Conservation (phyloP, 2,797 vertebrate genomes). For the Xerus rutilus region DNA sequence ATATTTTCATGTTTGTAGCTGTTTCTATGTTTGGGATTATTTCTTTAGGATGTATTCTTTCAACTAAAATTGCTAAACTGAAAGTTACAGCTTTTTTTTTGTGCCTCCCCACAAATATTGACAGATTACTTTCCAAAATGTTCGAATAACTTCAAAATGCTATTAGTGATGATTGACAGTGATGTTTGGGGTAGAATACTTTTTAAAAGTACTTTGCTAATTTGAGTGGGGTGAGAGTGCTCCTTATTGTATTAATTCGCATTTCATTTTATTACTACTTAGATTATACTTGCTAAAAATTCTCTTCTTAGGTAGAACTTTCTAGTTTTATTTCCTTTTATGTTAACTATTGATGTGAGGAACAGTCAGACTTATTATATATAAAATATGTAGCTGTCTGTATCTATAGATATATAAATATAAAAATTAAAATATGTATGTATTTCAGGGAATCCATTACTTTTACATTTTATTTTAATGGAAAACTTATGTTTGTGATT, state of each 20-base stretch:
- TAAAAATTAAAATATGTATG: constrained; percentile 4
- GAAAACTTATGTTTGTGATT: constrained; percentile 65
- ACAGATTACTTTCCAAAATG: constrained; percentile 39
- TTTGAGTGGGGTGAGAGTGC: not conserved
- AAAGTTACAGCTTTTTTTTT: constrained; percentile 41
- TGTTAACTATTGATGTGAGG: constrained; percentile 34
- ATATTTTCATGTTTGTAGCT: constrained; percentile 54
- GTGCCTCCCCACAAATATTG: not conserved
- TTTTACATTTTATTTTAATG: constrained; percentile 68
- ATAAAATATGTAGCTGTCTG: constrained; percentile 47
- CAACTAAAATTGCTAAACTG: constrained; percentile 34
- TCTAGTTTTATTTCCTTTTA: constrained; percentile 62
- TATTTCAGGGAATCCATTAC: constrained; percentile 5
- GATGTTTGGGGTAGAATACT: not conserved
- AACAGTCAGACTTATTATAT: constrained; percentile 21
- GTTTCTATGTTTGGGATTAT: constrained; percentile 19
- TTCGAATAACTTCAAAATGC: constrained; percentile 32
- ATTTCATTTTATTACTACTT: constrained; percentile 54
- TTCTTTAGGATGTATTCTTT: constrained; percentile 24
- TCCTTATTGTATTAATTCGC: constrained; percentile 54
- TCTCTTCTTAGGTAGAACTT: not conserved
- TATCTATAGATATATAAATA: constrained; percentile 1
- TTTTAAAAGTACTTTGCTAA: not conserved
- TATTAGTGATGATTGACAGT: not conserved
- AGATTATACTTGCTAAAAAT: constrained; percentile 32